A percentile compares a stretch with the other conserved stretches of the same genome.
Conservation (phyloP, 1,140 invertebrate species). For the Cyphomyrmex costatus region DNA sequence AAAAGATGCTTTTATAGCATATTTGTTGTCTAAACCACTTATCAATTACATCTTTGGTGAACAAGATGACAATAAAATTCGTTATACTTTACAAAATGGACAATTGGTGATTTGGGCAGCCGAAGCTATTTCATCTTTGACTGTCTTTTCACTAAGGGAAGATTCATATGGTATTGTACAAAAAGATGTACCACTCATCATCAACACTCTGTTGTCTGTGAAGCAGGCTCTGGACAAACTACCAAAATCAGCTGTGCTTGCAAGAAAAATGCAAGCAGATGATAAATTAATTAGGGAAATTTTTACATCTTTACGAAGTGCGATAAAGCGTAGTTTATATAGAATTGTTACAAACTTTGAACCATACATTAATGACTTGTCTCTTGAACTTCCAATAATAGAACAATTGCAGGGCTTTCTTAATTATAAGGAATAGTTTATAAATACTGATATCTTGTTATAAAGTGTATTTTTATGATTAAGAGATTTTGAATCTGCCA, state of each 20-base stretch:
- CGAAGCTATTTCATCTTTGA: slow-evolving; percentile 90
- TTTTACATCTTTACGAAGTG: slow-evolving; percentile 88
- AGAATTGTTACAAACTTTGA: slow-evolving; percentile 90
- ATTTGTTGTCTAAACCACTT: slow-evolving; percentile 87
- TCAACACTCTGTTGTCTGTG: slow-evolving; percentile 89
- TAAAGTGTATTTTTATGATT: slow-evolving; percentile 13
- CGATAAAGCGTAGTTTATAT: slow-evolving; percentile 92
- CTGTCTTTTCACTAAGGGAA: slow-evolving; percentile 90
- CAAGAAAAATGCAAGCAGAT: slow-evolving; percentile 88
- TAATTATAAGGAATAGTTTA: slow-evolving; percentile 81
- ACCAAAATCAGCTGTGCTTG: slow-evolving; percentile 89
- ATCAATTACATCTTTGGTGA: slow-evolving; percentile 91
- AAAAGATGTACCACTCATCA: slow-evolving; percentile 91
- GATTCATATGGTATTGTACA: slow-evolving; percentile 94
- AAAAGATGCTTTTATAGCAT: slow-evolving; percentile 78
- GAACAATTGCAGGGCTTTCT: slow-evolving; percentile 82
- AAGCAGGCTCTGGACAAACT: slow-evolving; percentile 91
- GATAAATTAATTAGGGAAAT: slow-evolving; percentile 89
- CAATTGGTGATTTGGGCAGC: slow-evolving; percentile 90
- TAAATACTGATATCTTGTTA: slow-evolving; percentile 1
- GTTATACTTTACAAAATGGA: slow-evolving; percentile 89
- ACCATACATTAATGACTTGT: slow-evolving; percentile 90
- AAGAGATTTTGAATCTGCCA: background rate
- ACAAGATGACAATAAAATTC: slow-evolving; percentile 89
- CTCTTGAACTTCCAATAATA: slow-evolving; percentile 84